phyloP scores from a whole-genome alignment of 2,797 vertebrate genomes.

The Australoheros facetus region DNA sequence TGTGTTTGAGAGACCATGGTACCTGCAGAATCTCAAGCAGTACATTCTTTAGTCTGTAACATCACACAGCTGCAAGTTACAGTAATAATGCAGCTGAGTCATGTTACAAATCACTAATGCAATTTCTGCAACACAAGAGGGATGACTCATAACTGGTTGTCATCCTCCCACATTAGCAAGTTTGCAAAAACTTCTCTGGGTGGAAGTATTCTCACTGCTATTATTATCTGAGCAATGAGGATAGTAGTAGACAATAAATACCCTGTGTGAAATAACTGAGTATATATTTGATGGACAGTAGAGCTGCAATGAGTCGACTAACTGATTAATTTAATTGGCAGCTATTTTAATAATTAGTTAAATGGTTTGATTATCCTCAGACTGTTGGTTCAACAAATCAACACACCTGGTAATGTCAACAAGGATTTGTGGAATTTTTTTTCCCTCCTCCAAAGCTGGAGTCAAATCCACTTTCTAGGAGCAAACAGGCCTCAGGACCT shows the following conservation, averaged over 20 bases:
- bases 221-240: not conserved
- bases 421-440: not conserved
- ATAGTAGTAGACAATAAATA: not conserved
- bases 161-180: constrained; percentile 12
- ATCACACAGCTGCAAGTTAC: constrained; percentile 15
- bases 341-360: not conserved
- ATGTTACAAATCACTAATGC: constrained; percentile 10
- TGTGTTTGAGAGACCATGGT: not conserved
- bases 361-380: not conserved
- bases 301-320: not conserved
- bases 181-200: constrained; percentile 5
- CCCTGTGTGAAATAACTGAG: not conserved
- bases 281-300: not conserved
- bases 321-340: not conserved
- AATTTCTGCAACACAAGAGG: constrained; percentile 28
- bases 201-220: not conserved
- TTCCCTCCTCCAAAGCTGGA: accelerated
- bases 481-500: not conserved
- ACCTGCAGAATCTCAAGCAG: not conserved
- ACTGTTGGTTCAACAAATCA: not conserved
- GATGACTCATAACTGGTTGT: constrained; percentile 29
- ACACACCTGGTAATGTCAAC: not conserved
- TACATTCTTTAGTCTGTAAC: not conserved
- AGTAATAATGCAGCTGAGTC: constrained; percentile 41
- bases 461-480: not conserved